Percentiles rank a stretch among this genome's conserved stretches.
Evolutionary conservation across 2,113 vertebrate species (phyloP).

Genomic region (Sylvietta virens): DNA sequence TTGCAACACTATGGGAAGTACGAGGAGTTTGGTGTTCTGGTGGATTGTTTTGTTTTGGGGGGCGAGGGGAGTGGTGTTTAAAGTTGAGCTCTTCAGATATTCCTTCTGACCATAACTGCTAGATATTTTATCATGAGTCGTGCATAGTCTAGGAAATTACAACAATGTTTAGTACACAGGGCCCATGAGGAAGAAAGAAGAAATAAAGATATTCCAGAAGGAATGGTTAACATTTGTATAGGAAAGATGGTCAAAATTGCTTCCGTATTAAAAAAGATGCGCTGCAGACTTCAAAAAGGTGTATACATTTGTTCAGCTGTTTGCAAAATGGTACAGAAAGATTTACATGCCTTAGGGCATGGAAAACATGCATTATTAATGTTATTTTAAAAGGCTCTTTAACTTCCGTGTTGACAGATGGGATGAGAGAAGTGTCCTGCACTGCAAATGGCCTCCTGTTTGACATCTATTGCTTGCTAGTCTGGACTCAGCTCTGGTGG

Average conservation of each 20-base stretch:
- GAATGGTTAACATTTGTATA: not conserved
- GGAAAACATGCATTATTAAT: not conserved
- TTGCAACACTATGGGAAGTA: not conserved
- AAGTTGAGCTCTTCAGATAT: not conserved
- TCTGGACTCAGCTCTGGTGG: not conserved
- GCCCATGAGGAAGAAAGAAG: not conserved
- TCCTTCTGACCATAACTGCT: not conserved
- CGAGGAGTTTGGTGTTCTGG: not conserved
- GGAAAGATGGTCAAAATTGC: not conserved
- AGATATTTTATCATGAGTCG: not conserved
- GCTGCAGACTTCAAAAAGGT: not conserved
- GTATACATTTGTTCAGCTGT: not conserved
- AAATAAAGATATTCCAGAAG: not conserved
- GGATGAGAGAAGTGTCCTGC: constrained; percentile 9
- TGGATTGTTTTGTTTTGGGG: not conserved
- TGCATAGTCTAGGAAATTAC: not conserved
- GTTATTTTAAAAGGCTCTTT: constrained; percentile 1
- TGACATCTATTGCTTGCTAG: not conserved
- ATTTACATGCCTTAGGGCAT: not conserved
- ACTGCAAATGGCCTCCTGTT: not conserved
- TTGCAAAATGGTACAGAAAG: not conserved
- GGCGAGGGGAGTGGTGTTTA: rapidly evolving
- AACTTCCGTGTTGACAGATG: constrained; percentile 30
- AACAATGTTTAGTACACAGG: not conserved
- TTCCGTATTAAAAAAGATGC: not conserved